These are phyloP conservation scores for Microvelia longipes DNA, from an alignment of 1,140 invertebrate genomes.

Conservation along the genomic window DNA sequence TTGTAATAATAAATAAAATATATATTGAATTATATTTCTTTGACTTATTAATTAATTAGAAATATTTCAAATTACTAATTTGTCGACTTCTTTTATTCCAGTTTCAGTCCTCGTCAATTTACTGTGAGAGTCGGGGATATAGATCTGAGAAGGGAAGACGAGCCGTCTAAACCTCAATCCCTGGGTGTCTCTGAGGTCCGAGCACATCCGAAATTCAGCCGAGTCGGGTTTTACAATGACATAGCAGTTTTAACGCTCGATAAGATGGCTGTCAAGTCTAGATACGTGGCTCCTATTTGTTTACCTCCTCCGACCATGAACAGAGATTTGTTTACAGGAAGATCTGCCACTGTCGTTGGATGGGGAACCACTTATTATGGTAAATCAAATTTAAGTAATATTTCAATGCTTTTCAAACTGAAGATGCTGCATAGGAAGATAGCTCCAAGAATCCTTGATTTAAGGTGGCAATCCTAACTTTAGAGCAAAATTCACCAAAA, in stretches of 20 bases:
- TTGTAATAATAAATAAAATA: too few species aligned
- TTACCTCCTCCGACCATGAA: constrained; percentile 45
- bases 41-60: too few species aligned
- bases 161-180: constrained; percentile 61
- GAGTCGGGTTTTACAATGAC: constrained; percentile 81
- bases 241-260: constrained; percentile 67
- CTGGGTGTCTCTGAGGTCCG: constrained; percentile 57
- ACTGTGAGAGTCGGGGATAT: constrained; percentile 77
- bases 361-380: constrained; percentile 79
- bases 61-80: too few species aligned
- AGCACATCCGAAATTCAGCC: constrained; percentile 63
- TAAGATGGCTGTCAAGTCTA: constrained; percentile 53
- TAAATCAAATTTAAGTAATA: constrained; percentile 20
- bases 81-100: too few species aligned
- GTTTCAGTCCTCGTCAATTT: constrained; percentile 70
- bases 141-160: constrained; percentile 62
- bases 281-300: constrained; percentile 78
- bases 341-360: constrained; percentile 70
- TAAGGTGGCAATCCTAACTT: too few species aligned
- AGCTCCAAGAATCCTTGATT: too few species aligned
- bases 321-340: constrained; percentile 46
- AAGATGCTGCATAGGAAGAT: too few species aligned
- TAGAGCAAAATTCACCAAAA: too few species aligned
- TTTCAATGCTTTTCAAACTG: too few species aligned
- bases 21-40: too few species aligned